Base-by-base conservation (phyloP, 2,888 invertebrate genomes). In the Tridacna crocea region DNA sequence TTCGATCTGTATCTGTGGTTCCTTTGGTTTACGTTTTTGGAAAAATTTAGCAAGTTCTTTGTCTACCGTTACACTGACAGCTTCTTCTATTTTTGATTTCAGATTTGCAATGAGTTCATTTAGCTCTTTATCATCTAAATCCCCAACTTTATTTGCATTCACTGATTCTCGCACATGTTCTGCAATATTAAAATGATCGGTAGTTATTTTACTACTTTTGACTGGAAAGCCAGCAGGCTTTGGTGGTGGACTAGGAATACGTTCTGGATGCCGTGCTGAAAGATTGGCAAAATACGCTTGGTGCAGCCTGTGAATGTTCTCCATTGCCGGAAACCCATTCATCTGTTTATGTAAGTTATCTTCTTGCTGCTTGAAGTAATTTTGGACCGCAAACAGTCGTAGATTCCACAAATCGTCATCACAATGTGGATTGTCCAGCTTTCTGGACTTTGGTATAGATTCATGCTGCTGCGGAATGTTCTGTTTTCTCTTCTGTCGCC, bases 401-500 rank as follows among this genome's bases (percentile, higher is more conserved):
- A 98, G 96, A 82, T 97, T 96, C 91, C 97, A 96, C 91, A 98
- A 95, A 94, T 98, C 98, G 83, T 97, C 96, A 94, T 98, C 97
- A 22, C 98, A 95, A 46, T 58, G 77, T 76, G 94, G 90, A 24
- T 87, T 84, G 15, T 94, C 92, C 11, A 90, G 77, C 74, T 88
- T 90, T 22, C 91, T 84, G n/a, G 89, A 80, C 84, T 93, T 93
- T 36, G 82, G 48, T 58, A 82, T 79, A 22, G 82, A 73, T 60
- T 84, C 93, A 68, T 98, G 98, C 93, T 98, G 98, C 94, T 98
- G 98, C 17, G 99, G 99, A 93, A 98, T 98, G 94, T 98, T 98
- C 48, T 98, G 96, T 95, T 99, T 99, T 72, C 99, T 96, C 95
- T 99, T 99, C 73, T 90, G 91, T 26, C 90, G 79, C 74, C 91